Evolutionary conservation across 2,113 vertebrate species (phyloP).

Genomic region (Lamprotornis superbus): DNA sequence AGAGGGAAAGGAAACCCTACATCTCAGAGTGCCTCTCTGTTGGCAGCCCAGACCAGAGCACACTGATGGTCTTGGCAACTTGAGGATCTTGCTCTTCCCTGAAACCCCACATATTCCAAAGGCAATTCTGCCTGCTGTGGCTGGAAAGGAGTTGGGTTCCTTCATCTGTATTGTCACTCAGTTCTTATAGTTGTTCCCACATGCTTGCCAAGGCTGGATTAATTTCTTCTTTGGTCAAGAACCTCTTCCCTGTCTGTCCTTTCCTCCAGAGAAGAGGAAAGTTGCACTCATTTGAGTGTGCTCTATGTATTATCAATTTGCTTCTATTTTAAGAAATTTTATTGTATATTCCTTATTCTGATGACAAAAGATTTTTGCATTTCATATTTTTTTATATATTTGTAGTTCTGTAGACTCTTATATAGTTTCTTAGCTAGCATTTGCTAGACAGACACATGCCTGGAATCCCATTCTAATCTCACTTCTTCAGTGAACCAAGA

Average conservation of each 20-base stretch:
- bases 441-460: background rate
- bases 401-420: rapidly evolving
- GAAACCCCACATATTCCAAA: rapidly evolving
- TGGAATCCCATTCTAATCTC: background rate
- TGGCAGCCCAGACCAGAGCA: background rate
- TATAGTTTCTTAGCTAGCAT: background rate
- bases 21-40: background rate
- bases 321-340: background rate
- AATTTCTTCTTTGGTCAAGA: background rate
- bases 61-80: background rate
- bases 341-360: background rate
- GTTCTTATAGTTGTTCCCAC: background rate
- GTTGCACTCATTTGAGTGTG: background rate
- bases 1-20: background rate
- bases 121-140: background rate
- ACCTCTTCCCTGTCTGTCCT: background rate
- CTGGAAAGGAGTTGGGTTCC: background rate
- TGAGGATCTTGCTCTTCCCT: background rate
- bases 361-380: background rate
- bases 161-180: rapidly evolving
- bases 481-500: background rate
- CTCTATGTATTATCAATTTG: background rate
- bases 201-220: background rate
- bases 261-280: background rate
- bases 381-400: background rate